Base-by-base conservation (phyloP, 2,797 vertebrate species). In the Anabacerthia variegaticeps region DNA sequence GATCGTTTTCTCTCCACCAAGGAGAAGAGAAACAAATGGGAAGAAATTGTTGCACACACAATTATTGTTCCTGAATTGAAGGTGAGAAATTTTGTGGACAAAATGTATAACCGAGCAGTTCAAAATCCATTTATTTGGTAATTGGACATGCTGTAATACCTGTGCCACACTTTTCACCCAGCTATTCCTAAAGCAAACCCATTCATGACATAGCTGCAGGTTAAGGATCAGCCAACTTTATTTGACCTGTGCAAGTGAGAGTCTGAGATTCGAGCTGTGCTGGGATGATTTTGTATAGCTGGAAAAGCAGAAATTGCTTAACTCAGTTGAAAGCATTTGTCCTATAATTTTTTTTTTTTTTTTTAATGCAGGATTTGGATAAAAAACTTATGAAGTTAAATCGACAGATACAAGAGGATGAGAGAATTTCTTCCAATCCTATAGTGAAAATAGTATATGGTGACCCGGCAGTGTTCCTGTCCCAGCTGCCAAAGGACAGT, bases 21-120 rank as follows among this genome's bases (percentile, higher is more conserved):
- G 95, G 81, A 95, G 7, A 37, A 37, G 9, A 98, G 99, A 97
- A 99, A 99, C 82, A 82, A 36, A n/a, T 99, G 99, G 99, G 99
- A 99, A 95, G 81, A 95, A 30, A 77, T 95, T 48, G 77, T 98
- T 85, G 97, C 97, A 93, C 56, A 91, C 10, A 87, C 58, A 13
- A 34, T 99, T 92, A 97, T 99, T 91, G 58, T 97, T 55, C 98
- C 97, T 76, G 98, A 98, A 46, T 59, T 99, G 24, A 85, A 98
- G 98, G 99, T 99, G 92, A 95, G 96, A 44, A 65, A n/a, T 52
- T 37, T 67, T 14, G 39, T 81, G 21, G 76, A 11, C 36, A 32
- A 37, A 72, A 59, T 4, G 12, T 36, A 36, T 6, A 65, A 37
- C 3, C 51, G 69, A 56, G 49, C 51, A 56, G 48, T 59, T 88